phyloP scores from a whole-genome alignment of 1,140 invertebrate genomes.

The Argopecten irradians region DNA sequence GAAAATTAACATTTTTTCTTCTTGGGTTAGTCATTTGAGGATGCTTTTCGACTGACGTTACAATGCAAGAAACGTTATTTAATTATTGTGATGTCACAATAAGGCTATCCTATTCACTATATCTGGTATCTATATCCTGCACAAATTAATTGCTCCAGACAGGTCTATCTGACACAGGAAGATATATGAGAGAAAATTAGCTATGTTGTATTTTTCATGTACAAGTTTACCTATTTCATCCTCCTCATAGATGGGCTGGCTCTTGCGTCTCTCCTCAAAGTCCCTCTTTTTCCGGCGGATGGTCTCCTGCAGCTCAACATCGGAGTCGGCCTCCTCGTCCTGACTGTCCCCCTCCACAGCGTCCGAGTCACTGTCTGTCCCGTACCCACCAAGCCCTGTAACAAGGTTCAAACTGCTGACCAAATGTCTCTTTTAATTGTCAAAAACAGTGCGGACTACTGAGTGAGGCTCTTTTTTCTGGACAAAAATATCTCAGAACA shows the following conservation, averaged over 20 bases:
- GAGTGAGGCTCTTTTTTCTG: neutral
- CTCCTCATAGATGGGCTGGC: constrained; percentile 52
- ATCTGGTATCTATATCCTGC: too few species aligned
- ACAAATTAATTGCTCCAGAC: too few species aligned
- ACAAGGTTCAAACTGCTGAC: constrained; percentile 24
- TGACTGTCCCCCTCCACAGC: constrained; percentile 50
- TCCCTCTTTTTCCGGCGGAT: constrained; percentile 63
- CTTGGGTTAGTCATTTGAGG: too few species aligned
- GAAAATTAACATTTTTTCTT: too few species aligned
- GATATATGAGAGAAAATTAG: too few species aligned
- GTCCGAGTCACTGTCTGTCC: constrained; percentile 61
- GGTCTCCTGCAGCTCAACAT: constrained; percentile 61
- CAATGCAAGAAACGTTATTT: too few species aligned
- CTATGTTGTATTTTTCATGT: neutral
- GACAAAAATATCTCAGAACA: neutral
- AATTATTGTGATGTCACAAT: too few species aligned
- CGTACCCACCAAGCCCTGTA: constrained; percentile 70
- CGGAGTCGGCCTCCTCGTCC: constrained; percentile 53
- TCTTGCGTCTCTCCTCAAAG: constrained; percentile 57
- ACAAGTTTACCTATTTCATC: constrained; percentile 53
- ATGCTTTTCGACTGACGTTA: too few species aligned
- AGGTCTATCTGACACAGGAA: too few species aligned
- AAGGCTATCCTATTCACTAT: too few species aligned
- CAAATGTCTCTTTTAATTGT: neutral
- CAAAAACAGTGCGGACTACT: neutral